Evolutionary conservation across 2,113 vertebrate species (phyloP), one percentile per base, ranked within the genome.

Genomic region (Willisornis vidua): DNA sequence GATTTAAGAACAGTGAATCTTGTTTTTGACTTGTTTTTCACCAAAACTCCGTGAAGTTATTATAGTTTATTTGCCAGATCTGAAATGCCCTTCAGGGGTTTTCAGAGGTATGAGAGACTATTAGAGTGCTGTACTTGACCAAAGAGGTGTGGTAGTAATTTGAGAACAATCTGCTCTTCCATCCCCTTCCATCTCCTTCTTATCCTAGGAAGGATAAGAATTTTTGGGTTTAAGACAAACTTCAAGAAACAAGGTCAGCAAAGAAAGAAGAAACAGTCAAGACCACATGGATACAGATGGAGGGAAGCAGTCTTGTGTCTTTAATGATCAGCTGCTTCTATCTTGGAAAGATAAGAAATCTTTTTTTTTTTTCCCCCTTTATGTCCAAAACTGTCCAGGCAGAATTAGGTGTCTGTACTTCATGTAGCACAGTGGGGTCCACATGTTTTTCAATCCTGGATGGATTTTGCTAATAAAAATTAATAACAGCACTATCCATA

Each of bases 341-440:
- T 51, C 16, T 57, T 35, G 37, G 25, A 62, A 87, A 62, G 8
- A 5, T 37, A 43, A 68, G 37, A 41, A 66, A 20, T 39, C 3
- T 37, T 4, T 58, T 2, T 22, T 68, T 75, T 49, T 24, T 22
- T 68, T 71, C 45, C 20, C 8, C 4, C 1, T 2, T 7, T 0
- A 5, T 28, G 7, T 67, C 28, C 29, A 85, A 41, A 87, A 65
- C 6, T 45, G 4, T 67, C 70, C 37, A 19, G 4, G 6, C 23
- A 73, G 25, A 87, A 57, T 68, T 55, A 23, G 3, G 8, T 65
- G 14, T 43, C 35, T 55, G 7, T 70, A 58, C 15, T 80, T 13
- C 15, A 23, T 8, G 25, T 18, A 71, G 52, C 12, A 37, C 18
- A 67, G 71, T 15, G 22, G 2, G 3, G 31, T 48, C 6, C 20